These are phyloP conservation scores for Hemibagrus guttatus DNA, from an alignment of 2,797 vertebrate species.

Conservation along the genomic window DNA sequence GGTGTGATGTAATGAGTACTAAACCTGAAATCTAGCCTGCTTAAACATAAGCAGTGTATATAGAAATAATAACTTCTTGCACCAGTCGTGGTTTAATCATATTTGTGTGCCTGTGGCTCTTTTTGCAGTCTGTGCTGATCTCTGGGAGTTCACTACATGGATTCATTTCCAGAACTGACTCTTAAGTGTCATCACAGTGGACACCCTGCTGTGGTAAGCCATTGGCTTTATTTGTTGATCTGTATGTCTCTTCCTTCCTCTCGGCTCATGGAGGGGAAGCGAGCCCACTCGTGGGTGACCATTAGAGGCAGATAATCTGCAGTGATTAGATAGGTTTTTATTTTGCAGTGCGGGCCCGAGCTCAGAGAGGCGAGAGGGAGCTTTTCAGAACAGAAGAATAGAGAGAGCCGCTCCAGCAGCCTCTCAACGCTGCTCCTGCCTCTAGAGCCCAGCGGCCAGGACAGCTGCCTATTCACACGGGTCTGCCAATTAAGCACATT, in stretches of 20 bases:
- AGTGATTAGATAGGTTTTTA: constrained; percentile 77
- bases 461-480: constrained; percentile 89
- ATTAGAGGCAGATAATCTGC: constrained; percentile 79
- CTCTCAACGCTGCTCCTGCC: constrained; percentile 63
- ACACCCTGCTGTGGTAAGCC: constrained; percentile 59
- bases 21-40: constrained; percentile 27
- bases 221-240: constrained; percentile 74
- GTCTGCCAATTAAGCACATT: constrained; percentile 90
- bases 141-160: constrained; percentile 69
- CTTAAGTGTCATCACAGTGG: constrained; percentile 50
- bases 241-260: constrained; percentile 58
- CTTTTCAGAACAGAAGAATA: constrained; percentile 63
- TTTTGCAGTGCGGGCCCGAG: constrained; percentile 48
- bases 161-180: constrained; percentile 61
- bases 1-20: background rate
- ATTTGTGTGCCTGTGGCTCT: constrained; percentile 45
- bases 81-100: constrained; percentile 32
- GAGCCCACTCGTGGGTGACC: constrained; percentile 70
- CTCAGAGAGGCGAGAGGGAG: constrained; percentile 47
- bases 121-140: constrained; percentile 48
- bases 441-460: constrained; percentile 73
- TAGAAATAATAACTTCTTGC: constrained; percentile 35
- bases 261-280: constrained; percentile 63
- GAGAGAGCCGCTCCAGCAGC: constrained; percentile 61
- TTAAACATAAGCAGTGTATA: constrained; percentile 15